phyloP scores from a whole-genome alignment of 2,113 vertebrate species.

The Pogonocichla stellata region DNA sequence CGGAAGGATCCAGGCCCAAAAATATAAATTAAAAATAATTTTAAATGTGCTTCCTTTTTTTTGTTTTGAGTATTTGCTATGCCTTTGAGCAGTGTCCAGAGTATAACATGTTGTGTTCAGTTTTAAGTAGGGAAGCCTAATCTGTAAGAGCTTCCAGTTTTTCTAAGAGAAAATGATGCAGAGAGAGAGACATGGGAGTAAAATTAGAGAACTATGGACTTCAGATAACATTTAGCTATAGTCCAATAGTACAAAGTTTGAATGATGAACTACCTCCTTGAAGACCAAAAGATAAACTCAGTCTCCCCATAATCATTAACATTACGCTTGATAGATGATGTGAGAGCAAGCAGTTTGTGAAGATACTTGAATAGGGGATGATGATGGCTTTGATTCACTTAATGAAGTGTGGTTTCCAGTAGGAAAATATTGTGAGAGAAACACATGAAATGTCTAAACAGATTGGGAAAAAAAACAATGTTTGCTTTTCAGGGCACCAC shows the following conservation, averaged over 20 bases:
- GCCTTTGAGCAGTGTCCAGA: neutral
- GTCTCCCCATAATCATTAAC: neutral
- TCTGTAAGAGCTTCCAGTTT: neutral
- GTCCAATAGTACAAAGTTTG: neutral
- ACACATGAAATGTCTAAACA: neutral
- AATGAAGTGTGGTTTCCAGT: neutral
- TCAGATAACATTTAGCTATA: neutral
- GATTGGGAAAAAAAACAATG: too few species aligned
- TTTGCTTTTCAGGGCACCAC: neutral
- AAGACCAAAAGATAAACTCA: neutral
- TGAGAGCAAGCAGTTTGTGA: neutral
- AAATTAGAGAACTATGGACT: neutral
- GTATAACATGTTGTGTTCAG: neutral
- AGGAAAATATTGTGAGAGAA: neutral
- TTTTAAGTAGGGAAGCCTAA: neutral
- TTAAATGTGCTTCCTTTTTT: neutral
- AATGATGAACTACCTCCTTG: neutral
- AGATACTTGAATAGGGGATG: neutral
- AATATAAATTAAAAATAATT: neutral
- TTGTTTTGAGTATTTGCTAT: neutral
- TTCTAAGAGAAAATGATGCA: neutral
- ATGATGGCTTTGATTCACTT: neutral
- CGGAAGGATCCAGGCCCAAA: neutral
- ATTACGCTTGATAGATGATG: rapidly evolving
- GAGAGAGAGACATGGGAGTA: neutral